Percentiles rank a stretch among this genome's conserved stretches.
Evolutionary conservation across 2,797 vertebrate species (phyloP).

Genomic region (Falco novaeseelandiae): DNA sequence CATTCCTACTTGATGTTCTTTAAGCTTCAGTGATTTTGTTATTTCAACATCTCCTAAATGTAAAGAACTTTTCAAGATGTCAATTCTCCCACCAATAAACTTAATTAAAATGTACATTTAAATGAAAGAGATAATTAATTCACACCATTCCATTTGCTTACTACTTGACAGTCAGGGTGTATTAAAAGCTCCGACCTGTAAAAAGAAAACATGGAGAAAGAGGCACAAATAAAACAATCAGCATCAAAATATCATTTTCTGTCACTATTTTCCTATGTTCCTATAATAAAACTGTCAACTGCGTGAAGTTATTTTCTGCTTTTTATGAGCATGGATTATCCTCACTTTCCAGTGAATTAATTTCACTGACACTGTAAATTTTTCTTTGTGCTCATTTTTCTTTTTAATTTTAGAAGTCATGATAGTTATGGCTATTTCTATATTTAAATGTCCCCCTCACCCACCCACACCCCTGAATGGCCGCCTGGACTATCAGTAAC

Average conservation of each 20-base stretch:
- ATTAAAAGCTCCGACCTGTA: constrained; percentile 58
- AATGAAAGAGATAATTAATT: constrained; percentile 70
- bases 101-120: constrained; percentile 72
- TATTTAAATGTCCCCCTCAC: constrained; percentile 27
- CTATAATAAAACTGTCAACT: constrained; percentile 70
- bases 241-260: constrained; percentile 70
- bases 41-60: constrained; percentile 35
- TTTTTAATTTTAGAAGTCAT: constrained; percentile 49
- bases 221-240: constrained; percentile 73
- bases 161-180: constrained; percentile 52
- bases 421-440: constrained; percentile 33
- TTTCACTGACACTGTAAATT: constrained; percentile 53
- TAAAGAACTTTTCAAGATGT: constrained; percentile 59
- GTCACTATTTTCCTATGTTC: constrained; percentile 69
- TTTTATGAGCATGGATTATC: constrained; percentile 70
- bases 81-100: constrained; percentile 53
- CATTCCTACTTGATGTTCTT: constrained; percentile 21
- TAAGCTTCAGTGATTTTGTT: constrained; percentile 43
- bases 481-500: constrained; percentile 39
- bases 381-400: constrained; percentile 34
- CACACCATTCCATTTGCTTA: constrained; percentile 64
- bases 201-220: constrained; percentile 57
- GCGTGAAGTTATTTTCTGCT: constrained; percentile 55
- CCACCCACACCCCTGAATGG: background rate
- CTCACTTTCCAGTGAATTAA: constrained; percentile 62